Conservation (phyloP, 1,140 invertebrate genomes). For the Chironomus tepperi region DNA sequence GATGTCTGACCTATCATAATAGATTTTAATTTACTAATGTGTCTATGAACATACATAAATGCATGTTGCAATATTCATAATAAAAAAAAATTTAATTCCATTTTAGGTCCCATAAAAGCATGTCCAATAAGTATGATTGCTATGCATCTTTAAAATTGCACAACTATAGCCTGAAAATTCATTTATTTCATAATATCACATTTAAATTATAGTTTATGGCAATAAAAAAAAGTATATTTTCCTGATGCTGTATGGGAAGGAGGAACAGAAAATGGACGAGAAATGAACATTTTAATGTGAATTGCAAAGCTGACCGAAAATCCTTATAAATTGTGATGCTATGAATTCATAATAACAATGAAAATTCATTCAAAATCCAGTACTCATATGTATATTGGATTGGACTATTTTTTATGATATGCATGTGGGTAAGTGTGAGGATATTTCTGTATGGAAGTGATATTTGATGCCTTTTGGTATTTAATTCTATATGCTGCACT, state of each 20-base stretch:
- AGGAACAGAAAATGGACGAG: neutral
- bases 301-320: slow-evolving; percentile 12
- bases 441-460: neutral
- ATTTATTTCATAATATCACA: no score
- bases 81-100: no score
- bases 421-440: neutral
- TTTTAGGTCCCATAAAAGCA: no score
- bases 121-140: no score
- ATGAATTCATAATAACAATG: slow-evolving; percentile 9
- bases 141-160: no score
- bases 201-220: no score
- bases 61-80: no score
- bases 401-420: neutral
- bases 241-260: neutral
- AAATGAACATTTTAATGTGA: neutral
- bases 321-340: slow-evolving; percentile 13
- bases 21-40: no score
- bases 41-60: no score
- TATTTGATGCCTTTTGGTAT: neutral
- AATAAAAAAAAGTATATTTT: neutral
- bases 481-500: neutral
- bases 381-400: neutral
- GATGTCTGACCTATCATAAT: no score
- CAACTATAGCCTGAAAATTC: no score
- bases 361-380: neutral